Conservation (phyloP, 2,888 invertebrate species). For the Gerris lacustris region DNA sequence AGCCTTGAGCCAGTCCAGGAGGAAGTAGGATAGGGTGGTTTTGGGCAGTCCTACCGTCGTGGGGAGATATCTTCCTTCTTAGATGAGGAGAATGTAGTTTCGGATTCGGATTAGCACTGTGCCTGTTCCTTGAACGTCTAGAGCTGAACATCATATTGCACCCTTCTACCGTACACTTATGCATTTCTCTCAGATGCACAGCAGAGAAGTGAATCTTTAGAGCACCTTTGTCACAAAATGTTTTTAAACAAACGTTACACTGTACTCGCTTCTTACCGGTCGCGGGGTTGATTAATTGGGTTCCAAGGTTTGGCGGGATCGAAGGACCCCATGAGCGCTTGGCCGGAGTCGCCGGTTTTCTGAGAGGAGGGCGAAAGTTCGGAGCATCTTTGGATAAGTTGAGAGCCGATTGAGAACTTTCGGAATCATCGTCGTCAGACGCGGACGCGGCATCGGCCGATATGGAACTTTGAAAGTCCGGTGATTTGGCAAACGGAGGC, state of each 20-base stretch:
- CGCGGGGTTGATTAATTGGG: conserved; percentile 81
- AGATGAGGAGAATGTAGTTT: conserved; percentile 93
- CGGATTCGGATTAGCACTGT: conserved; percentile 96
- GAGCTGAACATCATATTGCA: conserved; percentile 99
- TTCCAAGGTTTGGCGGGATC: conserved; percentile 68
- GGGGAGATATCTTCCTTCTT: conserved; percentile 84
- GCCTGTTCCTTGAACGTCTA: conserved; percentile 83
- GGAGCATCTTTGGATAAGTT: conserved; percentile 51
- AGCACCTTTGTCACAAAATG: conserved; percentile 99
- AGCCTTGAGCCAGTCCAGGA: conserved; percentile 52
- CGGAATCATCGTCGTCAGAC: conserved; percentile 49
- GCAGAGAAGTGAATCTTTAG: conserved; percentile 98
- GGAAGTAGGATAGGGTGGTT: conserved; percentile 69
- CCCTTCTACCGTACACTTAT: conserved; percentile 96
- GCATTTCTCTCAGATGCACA: conserved; percentile 97
- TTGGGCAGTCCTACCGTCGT: conserved; percentile 81
- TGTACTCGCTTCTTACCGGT: conserved; percentile 94
- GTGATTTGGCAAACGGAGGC: conserved; percentile 36
- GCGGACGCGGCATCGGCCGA: conserved; percentile 45
- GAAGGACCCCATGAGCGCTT: conserved; percentile 63
- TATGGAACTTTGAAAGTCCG: conserved; percentile 39
- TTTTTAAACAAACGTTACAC: conserved; percentile 95
- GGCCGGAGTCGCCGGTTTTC: conserved; percentile 59
- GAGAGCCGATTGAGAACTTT: conserved; percentile 49
- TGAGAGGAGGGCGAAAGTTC: conserved; percentile 37